phyloP scores from a whole-genome alignment of 2,113 vertebrate genomes.

The Oncorhynchus clarkii region DNA sequence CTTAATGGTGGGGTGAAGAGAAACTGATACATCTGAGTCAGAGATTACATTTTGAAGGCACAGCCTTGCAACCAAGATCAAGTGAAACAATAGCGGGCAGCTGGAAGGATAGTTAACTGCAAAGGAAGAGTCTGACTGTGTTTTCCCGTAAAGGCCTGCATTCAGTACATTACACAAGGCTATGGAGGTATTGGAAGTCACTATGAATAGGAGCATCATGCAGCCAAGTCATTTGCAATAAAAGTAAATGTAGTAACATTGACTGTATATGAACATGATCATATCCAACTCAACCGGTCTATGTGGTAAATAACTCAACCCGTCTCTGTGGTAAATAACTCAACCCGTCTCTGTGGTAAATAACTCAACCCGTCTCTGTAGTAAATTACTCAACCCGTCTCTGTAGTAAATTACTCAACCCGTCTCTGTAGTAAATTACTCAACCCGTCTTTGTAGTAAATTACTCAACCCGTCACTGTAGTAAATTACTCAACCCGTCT shows the following conservation, averaged over 20 bases:
- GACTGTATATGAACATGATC: slow-evolving; percentile 58
- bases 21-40: slow-evolving; percentile 84
- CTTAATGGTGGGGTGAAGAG: slow-evolving; percentile 87
- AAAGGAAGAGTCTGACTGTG: slow-evolving; percentile 25
- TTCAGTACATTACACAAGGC: slow-evolving; percentile 10
- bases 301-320: too few relatives aligned
- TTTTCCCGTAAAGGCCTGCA: slow-evolving; percentile 45
- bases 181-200: slow-evolving; percentile 42
- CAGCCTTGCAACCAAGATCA: slow-evolving; percentile 30
- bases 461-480: too few relatives aligned
- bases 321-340: too few relatives aligned
- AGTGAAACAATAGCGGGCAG: not conserved
- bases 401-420: too few relatives aligned
- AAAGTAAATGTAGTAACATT: slow-evolving; percentile 61
- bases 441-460: too few relatives aligned
- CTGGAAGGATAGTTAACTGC: slow-evolving; percentile 37
- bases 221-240: slow-evolving; percentile 57
- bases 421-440: too few relatives aligned
- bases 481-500: too few relatives aligned
- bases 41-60: slow-evolving; percentile 68
- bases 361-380: too few relatives aligned
- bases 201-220: slow-evolving; percentile 11
- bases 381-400: too few relatives aligned
- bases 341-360: too few relatives aligned
- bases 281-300: slow-evolving; percentile 28